Evolutionary conservation across 2,113 vertebrate genomes (phyloP), one percentile per base, ranked within the genome.

Genomic region (Delphinus delphis): DNA sequence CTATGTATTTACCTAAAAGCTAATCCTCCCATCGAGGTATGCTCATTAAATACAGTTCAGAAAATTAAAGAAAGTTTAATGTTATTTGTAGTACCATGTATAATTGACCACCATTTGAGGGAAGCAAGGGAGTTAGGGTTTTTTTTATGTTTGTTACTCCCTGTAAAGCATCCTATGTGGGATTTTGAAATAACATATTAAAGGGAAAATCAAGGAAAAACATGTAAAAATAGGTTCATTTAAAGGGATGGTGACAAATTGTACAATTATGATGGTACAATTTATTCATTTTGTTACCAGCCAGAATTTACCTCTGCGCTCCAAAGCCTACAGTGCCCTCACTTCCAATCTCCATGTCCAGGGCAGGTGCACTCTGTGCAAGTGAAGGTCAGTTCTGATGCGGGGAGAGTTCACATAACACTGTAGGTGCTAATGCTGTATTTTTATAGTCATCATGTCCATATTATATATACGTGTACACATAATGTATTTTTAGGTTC

Each of bases 61-160:
- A 89, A 87, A 97, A 98, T 93, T 97, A 94, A 98, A 97, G 95
- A 97, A 98, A 98, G 97, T 96, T 58, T 3, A 96, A 65, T 90
- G 89, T 77, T 95, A 93, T 97, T 74, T 96, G 62, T 68, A 47
- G 47, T 76, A 58, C 86, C 47, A 18, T 93, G 84, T 90, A 93
- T 96, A 95, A 80, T 65, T 36, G 76, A 84, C 12, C 31, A 44
- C 50, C 14, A 25, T 44, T 93, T 85, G 13, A 13, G 85, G 81
- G 95, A 87, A 96, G 28, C 62, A 85, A 44, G 0, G 0, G 68
- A 92, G 77, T 95, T 55, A 93, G 23, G 8, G n/a, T 88, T 96
- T 82, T 95, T 36, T 95, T 84, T 28, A 28, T 96, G 14, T 44
- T 88, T 84, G 60, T 71, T 89, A 65, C 80, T 85, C 10, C 88